Conservation (phyloP, 2,113 vertebrate genomes). For the Synchiropus splendidus region DNA sequence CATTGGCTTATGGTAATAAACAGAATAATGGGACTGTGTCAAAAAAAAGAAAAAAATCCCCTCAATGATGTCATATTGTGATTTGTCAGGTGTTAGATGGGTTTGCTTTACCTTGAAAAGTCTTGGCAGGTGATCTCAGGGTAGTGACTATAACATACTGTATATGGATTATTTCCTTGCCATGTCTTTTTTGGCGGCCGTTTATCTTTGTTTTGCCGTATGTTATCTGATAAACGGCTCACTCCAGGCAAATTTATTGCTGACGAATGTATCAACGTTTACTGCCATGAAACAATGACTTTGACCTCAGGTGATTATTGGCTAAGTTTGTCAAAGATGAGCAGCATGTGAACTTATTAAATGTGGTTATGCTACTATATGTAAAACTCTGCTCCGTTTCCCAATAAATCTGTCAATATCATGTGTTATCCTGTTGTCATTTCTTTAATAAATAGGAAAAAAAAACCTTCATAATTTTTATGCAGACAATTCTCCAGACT, state of each 20-base stretch:
- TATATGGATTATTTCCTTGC: conserved; percentile 5
- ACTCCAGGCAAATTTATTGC: conserved; percentile 45
- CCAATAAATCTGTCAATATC: conserved; percentile 54
- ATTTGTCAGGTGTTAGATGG: conserved; percentile 31
- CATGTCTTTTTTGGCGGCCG: conserved; percentile 25
- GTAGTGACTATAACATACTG: conserved; percentile 34
- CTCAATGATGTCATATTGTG: conserved; percentile 31
- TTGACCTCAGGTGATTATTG: conserved; percentile 39
- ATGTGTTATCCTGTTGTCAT: conserved; percentile 1
- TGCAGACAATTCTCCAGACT: no score
- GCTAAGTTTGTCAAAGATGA: conserved; percentile 38
- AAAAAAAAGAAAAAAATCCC: no score
- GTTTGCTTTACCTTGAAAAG: conserved; percentile 26
- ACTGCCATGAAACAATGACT: conserved; percentile 44
- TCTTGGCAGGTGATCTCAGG: conserved; percentile 35
- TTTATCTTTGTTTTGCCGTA: conserved; percentile 21
- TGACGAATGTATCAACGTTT: conserved; percentile 58
- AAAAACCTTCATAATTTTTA: no score
- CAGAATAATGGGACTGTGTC: no score
- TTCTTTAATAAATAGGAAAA: no score
- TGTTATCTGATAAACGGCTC: conserved; percentile 29
- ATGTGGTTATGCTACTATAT: conserved; percentile 52
- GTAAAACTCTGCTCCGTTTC: conserved; percentile 53
- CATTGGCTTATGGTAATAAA: no score
- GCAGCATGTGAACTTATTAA: conserved; percentile 57